Conservation (phyloP, 2,888 invertebrate species). For the Romanomermis culicivorax region DNA sequence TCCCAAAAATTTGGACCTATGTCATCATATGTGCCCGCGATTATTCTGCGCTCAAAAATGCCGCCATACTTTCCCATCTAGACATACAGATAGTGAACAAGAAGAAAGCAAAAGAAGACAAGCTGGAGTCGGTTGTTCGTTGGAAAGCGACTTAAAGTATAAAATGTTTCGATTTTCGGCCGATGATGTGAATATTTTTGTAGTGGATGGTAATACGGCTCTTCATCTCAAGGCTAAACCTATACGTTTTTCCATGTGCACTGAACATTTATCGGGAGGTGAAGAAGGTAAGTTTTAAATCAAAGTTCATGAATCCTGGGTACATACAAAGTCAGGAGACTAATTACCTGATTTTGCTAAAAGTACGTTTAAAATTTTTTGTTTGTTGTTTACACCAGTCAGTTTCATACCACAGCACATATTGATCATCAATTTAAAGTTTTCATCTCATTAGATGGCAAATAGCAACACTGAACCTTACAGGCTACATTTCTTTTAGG, state of each 20-base stretch:
- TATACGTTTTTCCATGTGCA: conserved; percentile 20
- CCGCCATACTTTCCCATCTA: too few relatives aligned
- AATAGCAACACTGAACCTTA: too few relatives aligned
- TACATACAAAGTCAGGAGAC: too few relatives aligned
- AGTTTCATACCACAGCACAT: too few relatives aligned
- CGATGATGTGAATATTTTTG: conserved; percentile 66
- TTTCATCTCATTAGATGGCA: too few relatives aligned
- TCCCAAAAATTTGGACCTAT: conserved; percentile 43
- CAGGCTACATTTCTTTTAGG: too few relatives aligned
- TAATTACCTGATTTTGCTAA: too few relatives aligned
- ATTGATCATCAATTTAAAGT: too few relatives aligned
- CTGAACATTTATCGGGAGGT: conserved; percentile 14
- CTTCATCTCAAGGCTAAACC: conserved; percentile 15
- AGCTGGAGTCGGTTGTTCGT: conserved; percentile 42
- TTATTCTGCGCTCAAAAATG: conserved; percentile 50
- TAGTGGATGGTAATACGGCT: conserved; percentile 45
- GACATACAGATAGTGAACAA: conserved; percentile 34
- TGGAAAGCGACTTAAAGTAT: conserved; percentile 68
- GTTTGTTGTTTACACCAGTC: too few relatives aligned
- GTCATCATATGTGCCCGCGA: conserved; percentile 38
- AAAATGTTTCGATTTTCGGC: conserved; percentile 68
- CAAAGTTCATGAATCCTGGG: too few relatives aligned
- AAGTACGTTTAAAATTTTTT: too few relatives aligned
- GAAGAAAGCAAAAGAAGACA: not conserved
- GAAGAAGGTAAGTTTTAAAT: conserved; percentile 3